These are phyloP conservation scores for Guaruba guarouba DNA, from an alignment of 2,113 vertebrate genomes.

Conservation along the genomic window DNA sequence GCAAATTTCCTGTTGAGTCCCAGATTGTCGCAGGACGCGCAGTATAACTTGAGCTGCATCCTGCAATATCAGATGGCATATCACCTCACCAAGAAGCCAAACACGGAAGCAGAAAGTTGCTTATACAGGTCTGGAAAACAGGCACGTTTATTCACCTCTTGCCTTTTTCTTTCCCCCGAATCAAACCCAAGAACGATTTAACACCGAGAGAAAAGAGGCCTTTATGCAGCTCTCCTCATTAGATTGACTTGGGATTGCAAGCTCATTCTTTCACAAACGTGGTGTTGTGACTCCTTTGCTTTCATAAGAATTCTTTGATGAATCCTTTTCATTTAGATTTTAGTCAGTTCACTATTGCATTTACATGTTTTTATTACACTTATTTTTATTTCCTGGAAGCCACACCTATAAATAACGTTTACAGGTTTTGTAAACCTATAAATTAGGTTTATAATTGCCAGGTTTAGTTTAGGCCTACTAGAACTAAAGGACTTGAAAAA, in stretches of 20 bases:
- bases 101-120: constrained; percentile 33
- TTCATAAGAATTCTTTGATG: neutral
- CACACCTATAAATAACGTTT: neutral
- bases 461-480: neutral
- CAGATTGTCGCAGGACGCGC: neutral
- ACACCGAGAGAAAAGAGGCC: neutral
- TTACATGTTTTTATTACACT: neutral
- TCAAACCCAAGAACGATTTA: neutral
- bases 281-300: neutral
- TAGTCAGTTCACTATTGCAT: neutral
- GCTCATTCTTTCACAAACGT: neutral
- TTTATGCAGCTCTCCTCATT: neutral
- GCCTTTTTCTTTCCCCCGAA: neutral
- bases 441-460: neutral
- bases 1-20: neutral
- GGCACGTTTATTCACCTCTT: neutral
- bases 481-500: neutral
- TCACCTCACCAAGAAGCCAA: neutral
- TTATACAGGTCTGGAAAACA: constrained; percentile 5
- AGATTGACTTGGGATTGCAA: neutral
- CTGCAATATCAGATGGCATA: neutral
- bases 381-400: accelerated
- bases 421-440: neutral
- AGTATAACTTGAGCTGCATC: neutral
- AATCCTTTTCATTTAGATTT: neutral